A percentile compares a stretch with the other conserved stretches of the same genome.
Evolutionary conservation across 2,113 vertebrate genomes (phyloP).

Genomic region (Nesogale talazaci): DNA sequence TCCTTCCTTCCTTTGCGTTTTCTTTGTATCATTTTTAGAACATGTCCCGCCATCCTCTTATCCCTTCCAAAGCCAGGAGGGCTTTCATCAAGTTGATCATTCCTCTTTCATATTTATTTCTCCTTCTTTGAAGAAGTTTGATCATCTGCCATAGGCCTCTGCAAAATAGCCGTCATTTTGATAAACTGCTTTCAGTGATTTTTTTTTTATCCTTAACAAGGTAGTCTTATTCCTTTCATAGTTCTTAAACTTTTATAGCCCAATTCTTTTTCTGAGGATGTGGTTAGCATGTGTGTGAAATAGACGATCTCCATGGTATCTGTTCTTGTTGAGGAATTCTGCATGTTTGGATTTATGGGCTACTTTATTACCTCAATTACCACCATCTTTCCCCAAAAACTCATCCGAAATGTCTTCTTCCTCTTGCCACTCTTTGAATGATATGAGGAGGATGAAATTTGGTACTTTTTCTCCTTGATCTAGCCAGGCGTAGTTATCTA

Average conservation of each 20-base stretch:
- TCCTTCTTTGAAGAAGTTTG: constrained; percentile 66
- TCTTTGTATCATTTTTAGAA: constrained; percentile 68
- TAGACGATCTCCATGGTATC: constrained; percentile 11
- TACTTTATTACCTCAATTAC: constrained; percentile 27
- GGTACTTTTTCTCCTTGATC: not conserved
- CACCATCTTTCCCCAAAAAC: constrained; percentile 6
- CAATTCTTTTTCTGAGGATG: not conserved
- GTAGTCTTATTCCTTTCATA: constrained; percentile 52
- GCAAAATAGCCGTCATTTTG: constrained; percentile 59
- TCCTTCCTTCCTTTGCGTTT: constrained; percentile 60
- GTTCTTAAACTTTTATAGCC: constrained; percentile 18
- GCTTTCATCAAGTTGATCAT: constrained; percentile 58
- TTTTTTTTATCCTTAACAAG: constrained; percentile 62
- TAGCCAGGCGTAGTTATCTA: not conserved
- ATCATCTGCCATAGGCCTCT: constrained; percentile 48
- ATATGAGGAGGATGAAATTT: not conserved
- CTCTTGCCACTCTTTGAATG: not conserved
- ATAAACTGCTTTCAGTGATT: constrained; percentile 60
- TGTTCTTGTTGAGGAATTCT: constrained; percentile 7
- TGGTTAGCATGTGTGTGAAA: not conserved
- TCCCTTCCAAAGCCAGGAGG: constrained; percentile 49
- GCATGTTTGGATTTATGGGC: constrained; percentile 32
- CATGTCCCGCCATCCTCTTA: constrained; percentile 9
- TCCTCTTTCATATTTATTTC: constrained; percentile 64
- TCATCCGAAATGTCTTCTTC: constrained; percentile 20